A percentile compares a stretch with the other conserved stretches of the same genome.
Evolutionary conservation across 2,888 invertebrate species (phyloP).

Genomic region (Drosophila emarginata): DNA sequence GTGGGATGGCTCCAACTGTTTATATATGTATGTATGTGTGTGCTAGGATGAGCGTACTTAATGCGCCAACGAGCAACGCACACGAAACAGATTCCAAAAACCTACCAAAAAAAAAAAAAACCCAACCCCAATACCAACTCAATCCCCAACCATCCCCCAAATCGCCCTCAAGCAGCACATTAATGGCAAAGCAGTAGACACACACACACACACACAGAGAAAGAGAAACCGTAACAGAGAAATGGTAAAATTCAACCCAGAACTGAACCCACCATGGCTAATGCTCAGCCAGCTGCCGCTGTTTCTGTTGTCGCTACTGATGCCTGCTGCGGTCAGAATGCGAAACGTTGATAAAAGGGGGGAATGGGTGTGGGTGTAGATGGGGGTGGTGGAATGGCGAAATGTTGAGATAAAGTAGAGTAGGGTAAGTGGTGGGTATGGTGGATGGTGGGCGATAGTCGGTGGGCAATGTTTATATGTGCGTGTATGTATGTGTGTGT

Average conservation of each 20-base stretch:
- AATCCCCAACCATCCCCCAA: conserved; percentile 22
- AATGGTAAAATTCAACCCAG: conserved; percentile 31
- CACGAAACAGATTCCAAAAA: conserved; percentile 62
- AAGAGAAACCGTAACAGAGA: conserved; percentile 29
- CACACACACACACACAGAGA: conserved; percentile 21
- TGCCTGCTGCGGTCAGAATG: conserved; percentile 6
- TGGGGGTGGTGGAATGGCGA: not conserved
- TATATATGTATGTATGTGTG: conserved; percentile 6
- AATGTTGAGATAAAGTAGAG: conserved; percentile 31
- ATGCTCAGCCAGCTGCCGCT: conserved; percentile 37
- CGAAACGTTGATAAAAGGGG: not conserved
- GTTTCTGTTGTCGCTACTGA: conserved; percentile 10
- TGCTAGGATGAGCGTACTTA: conserved; percentile 56
- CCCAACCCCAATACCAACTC: conserved; percentile 7
- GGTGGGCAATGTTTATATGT: too few relatives aligned
- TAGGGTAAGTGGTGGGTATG: conserved; percentile 23
- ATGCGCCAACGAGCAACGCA: conserved; percentile 65
- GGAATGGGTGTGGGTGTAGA: not conserved
- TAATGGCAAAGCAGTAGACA: conserved; percentile 54
- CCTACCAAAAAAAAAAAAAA: conserved; percentile 39
- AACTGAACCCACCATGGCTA: conserved; percentile 14
- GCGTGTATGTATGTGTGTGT: too few relatives aligned
- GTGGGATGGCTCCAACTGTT: not conserved
- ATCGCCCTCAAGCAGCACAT: conserved; percentile 62
- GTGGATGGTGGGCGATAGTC: not conserved